Percentiles rank a stretch among this genome's conserved stretches.
Evolutionary conservation across 2,113 vertebrate genomes (phyloP).

Genomic region (Holacanthus passer): DNA sequence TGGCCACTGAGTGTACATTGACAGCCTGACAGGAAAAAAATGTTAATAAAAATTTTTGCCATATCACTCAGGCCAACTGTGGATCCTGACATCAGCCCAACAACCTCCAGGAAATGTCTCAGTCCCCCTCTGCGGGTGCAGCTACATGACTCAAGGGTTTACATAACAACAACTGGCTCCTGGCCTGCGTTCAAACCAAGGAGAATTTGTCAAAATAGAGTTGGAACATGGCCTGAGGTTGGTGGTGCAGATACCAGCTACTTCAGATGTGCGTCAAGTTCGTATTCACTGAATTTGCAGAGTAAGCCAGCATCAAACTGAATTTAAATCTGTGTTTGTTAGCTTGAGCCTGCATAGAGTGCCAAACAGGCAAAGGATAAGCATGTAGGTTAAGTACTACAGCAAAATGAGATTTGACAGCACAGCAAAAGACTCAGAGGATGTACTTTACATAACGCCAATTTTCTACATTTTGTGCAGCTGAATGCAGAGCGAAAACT

Average conservation of each 20-base stretch:
- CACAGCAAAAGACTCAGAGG: slow-evolving; percentile 49
- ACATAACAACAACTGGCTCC: background rate
- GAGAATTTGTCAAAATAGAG: slow-evolving; percentile 12
- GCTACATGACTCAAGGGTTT: slow-evolving; percentile 1
- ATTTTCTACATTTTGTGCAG: slow-evolving; percentile 8
- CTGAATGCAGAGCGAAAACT: slow-evolving; percentile 13
- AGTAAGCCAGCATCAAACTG: slow-evolving; percentile 20
- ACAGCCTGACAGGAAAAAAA: background rate
- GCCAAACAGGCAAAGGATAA: slow-evolving; percentile 33
- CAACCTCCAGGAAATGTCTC: background rate
- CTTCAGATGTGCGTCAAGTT: slow-evolving; percentile 4
- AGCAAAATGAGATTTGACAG: slow-evolving; percentile 57
- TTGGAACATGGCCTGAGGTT: slow-evolving; percentile 2
- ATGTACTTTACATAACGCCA: slow-evolving; percentile 51
- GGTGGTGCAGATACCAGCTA: background rate
- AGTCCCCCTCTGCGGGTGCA: background rate
- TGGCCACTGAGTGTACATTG: background rate
- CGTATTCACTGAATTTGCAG: slow-evolving; percentile 13
- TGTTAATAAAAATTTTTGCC: background rate
- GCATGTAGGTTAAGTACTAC: slow-evolving; percentile 40
- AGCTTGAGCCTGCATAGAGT: background rate
- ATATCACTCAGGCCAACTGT: background rate
- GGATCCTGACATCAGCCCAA: background rate
- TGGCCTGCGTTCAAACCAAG: background rate
- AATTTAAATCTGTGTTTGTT: slow-evolving; percentile 32